phyloP scores from a whole-genome alignment of 2,888 invertebrate species.

The Apomyelois bistriatella region DNA sequence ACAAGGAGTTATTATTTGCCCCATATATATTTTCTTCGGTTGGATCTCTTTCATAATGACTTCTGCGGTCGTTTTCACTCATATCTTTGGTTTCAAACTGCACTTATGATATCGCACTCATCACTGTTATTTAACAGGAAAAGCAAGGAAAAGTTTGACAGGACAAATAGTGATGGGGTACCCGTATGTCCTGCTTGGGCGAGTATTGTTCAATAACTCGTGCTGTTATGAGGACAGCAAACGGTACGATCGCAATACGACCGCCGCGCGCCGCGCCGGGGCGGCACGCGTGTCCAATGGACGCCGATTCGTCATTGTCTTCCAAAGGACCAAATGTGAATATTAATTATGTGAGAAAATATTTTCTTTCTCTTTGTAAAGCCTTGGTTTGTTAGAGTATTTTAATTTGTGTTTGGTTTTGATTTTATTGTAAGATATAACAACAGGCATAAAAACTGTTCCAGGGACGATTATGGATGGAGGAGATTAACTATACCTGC shows the following conservation, averaged over 20 bases:
- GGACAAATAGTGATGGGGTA: constrained; percentile 16
- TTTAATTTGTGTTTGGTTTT: not conserved
- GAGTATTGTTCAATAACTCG: constrained; percentile 59
- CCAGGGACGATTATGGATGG: no score
- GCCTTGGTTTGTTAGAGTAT: not conserved
- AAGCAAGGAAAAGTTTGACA: constrained; percentile 8
- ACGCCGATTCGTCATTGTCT: constrained; percentile 57
- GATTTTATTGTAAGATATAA: no score
- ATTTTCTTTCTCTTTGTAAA: constrained; percentile 14
- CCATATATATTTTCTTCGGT: constrained; percentile 57
- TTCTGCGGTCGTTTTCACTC: constrained; percentile 65
- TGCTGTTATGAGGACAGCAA: constrained; percentile 67
- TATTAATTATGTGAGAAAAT: constrained; percentile 46
- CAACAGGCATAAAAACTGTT: no score
- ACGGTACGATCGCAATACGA: constrained; percentile 66
- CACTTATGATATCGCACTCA: constrained; percentile 17
- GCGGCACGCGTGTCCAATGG: constrained; percentile 50
- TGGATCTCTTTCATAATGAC: constrained; percentile 56
- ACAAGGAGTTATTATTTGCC: constrained; percentile 68
- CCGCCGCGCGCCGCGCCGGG: constrained; percentile 42
- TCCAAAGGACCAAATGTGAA: constrained; percentile 64
- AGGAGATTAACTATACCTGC: no score
- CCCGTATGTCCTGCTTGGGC: constrained; percentile 40
- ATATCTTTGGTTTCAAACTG: constrained; percentile 35
- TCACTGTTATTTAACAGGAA: constrained; percentile 21